phyloP scores from a whole-genome alignment of 2,797 vertebrate species.

The Psittacula echo region DNA sequence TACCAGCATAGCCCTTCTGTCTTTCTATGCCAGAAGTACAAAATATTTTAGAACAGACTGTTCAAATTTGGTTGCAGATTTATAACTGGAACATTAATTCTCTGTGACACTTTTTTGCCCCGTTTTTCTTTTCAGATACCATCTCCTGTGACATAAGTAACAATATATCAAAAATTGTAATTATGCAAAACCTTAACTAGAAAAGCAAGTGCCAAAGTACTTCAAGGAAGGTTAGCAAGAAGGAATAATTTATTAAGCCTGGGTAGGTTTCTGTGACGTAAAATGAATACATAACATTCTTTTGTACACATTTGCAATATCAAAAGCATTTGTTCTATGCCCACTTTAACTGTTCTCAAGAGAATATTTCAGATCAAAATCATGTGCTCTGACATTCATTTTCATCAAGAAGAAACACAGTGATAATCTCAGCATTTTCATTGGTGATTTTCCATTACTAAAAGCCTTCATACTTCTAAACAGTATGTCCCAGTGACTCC shows the following conservation, averaged over 20 bases:
- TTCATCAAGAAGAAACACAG: background rate
- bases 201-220: background rate
- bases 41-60: background rate
- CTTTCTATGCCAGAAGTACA: background rate
- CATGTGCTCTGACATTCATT: background rate
- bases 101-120: background rate
- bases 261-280: background rate
- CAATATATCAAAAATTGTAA: background rate
- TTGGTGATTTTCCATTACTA: background rate
- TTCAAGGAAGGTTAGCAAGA: background rate
- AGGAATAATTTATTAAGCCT: background rate
- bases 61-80: background rate
- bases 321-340: background rate
- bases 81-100: background rate
- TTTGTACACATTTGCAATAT: background rate
- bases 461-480: background rate
- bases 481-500: too few species aligned
- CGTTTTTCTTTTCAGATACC: background rate
- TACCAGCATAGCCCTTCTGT: background rate
- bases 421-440: background rate
- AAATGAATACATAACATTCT: background rate
- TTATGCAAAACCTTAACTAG: background rate
- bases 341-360: background rate
- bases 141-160: background rate
- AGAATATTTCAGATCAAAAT: background rate